Conservation (phyloP, 1,140 invertebrate species). For the Cydia amplana region DNA sequence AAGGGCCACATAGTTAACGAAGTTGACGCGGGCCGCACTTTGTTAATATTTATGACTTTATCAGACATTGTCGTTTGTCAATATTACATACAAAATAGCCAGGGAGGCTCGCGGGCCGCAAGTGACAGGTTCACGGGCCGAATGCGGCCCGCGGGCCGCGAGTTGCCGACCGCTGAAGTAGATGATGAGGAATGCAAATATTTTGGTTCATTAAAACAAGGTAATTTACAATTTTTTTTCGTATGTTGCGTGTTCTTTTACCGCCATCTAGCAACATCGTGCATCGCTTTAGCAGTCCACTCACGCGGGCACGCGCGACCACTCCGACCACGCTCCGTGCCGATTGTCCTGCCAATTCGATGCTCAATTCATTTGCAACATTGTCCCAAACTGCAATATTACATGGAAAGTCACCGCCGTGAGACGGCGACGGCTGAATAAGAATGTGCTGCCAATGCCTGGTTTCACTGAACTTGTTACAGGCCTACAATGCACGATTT, state of each 20-base stretch:
- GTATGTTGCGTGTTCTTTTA: slow-evolving; percentile 45
- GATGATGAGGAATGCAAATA: no score
- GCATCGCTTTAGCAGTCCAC: slow-evolving; percentile 42
- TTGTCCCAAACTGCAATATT: slow-evolving; percentile 59
- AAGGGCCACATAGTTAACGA: no score
- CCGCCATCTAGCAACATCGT: slow-evolving; percentile 39
- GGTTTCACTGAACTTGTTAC: slow-evolving; percentile 10
- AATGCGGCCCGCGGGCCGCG: no score
- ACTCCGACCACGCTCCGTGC: slow-evolving; percentile 50
- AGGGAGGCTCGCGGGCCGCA: no score
- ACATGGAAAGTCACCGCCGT: slow-evolving; percentile 54
- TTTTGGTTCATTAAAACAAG: slow-evolving; percentile 43
- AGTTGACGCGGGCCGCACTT: no score
- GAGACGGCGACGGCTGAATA: slow-evolving; percentile 50
- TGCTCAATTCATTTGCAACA: slow-evolving; percentile 62
- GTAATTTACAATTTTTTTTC: background rate
- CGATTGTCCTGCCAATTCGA: slow-evolving; percentile 60
- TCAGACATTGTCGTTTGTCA: no score
- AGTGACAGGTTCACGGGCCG: no score
- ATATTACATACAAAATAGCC: no score
- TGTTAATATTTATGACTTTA: no score
- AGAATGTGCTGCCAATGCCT: slow-evolving; percentile 37
- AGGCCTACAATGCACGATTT: background rate
- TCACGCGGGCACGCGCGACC: slow-evolving; percentile 46
- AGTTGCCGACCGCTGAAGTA: no score